Evolutionary conservation across 1,140 invertebrate genomes (phyloP).

Genomic region (Sycobia sp.): DNA sequence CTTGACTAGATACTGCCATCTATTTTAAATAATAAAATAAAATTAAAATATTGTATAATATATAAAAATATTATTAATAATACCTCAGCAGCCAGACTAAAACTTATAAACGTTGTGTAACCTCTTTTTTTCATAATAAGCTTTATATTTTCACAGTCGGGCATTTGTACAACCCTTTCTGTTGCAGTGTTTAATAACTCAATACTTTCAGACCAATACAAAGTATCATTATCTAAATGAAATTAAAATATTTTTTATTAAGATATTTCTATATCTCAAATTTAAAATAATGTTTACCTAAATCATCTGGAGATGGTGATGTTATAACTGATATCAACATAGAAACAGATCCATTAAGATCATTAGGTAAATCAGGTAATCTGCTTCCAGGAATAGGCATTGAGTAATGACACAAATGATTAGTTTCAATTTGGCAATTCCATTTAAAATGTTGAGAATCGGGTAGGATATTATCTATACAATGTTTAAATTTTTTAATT

Average conservation of each 20-base stretch:
- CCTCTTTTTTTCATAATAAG: conserved; percentile 66
- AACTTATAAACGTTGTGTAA: conserved; percentile 64
- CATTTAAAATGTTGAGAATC: conserved; percentile 54
- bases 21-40: conserved; percentile 40
- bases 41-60: conserved; percentile 7
- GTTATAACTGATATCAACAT: conserved; percentile 46
- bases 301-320: conserved; percentile 26
- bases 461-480: conserved; percentile 41
- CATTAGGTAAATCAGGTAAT: conserved; percentile 47
- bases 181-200: conserved; percentile 43
- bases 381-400: conserved; percentile 49
- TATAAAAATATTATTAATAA: conserved; percentile 18
- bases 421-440: conserved; percentile 53
- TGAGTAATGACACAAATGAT: conserved; percentile 49
- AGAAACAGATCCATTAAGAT: conserved; percentile 27
- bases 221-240: conserved; percentile 37
- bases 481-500: background rate
- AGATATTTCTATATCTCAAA: too few relatives aligned
- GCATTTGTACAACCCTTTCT: conserved; percentile 73
- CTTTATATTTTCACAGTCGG: conserved; percentile 72
- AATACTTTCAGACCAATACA: conserved; percentile 52
- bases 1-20: conserved; percentile 73
- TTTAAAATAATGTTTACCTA: background rate
- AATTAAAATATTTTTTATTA: conserved; percentile 6
- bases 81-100: conserved; percentile 69